Evolutionary conservation across 64 coral and sea anemone species (phyloP), one percentile per base, ranked within the genome.

Genomic region (Montipora sp.): DNA sequence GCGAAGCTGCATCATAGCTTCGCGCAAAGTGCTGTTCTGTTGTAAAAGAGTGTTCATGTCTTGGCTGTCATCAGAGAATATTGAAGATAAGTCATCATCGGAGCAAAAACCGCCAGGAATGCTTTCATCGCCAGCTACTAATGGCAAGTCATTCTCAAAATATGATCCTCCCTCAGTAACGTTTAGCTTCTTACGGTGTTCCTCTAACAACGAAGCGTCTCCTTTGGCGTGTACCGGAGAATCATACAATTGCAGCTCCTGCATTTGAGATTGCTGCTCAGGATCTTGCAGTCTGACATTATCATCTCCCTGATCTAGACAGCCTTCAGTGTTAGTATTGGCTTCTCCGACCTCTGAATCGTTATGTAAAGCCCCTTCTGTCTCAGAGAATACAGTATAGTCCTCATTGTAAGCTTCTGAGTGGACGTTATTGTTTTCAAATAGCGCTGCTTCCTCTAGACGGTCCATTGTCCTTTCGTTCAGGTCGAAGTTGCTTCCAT

Each of bases 1-100:
- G 36, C 84, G 79, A 0, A 93, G 57, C n/a, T 88, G 84, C 11
- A 48, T 93, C 45, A 93, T 84, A 24, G 91, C 91, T 43, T 88
- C 86, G 47, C 77, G 87, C 13, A 93, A 67, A 5, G 77, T 93
- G 36, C 77, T 86, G 77, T 88, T 93, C 58, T 82, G 83, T 68
- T 88, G 66, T 4, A 88, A 21, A 14, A 93, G 15, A 22, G 46
- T 45, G 7, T 53, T 43, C 15, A 88, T 78, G 3, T 93, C 91
- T 66, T 76, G 83, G 71, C 77, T 84, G 67, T 88, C 91, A 69
- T 93, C 91, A 47, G 84, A 93, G 59, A 88, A 93, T 70, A 93
- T 87, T 36, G 90, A 92, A 15, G 90, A 92, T 36, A 92, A 67
- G 53, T 92, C 90, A 63, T 92, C 90, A 13, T 84, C 72, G 24